Evolutionary conservation across 2,797 vertebrate genomes (phyloP).

Genomic region (Scleropages formosus): DNA sequence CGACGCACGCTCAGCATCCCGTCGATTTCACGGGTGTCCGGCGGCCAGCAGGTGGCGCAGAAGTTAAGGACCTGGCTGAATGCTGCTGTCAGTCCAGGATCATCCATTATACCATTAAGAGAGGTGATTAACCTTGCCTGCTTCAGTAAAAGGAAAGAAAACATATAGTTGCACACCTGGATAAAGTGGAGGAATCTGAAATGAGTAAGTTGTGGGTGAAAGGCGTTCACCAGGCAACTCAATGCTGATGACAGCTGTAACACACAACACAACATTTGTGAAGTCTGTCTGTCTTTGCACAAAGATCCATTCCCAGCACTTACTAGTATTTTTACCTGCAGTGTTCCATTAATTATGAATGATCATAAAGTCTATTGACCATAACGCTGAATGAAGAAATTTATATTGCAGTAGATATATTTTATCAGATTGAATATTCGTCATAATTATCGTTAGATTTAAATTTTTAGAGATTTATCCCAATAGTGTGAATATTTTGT

Average conservation of each 20-base stretch:
- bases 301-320: constrained; percentile 58
- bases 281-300: constrained; percentile 45
- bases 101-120: no score
- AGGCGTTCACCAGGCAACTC: not conserved
- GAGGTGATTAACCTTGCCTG: not conserved
- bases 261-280: constrained; percentile 34
- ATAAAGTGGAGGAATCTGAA: not conserved
- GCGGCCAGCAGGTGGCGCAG: not conserved
- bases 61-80: not conserved
- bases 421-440: constrained; percentile 42
- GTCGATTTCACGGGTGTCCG: not conserved
- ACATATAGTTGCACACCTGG: not conserved
- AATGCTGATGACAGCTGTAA: constrained; percentile 9
- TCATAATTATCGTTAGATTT: constrained; percentile 36
- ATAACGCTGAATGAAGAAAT: constrained; percentile 44
- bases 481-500: constrained; percentile 41
- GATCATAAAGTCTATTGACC: constrained; percentile 31
- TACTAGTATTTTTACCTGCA: constrained; percentile 56
- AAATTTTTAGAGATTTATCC: constrained; percentile 18
- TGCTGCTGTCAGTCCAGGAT: not conserved
- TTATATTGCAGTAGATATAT: constrained; percentile 44
- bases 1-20: not conserved
- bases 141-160: no score
- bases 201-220: not conserved
- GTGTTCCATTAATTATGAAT: constrained; percentile 59